Evolutionary conservation across 1,140 invertebrate species (phyloP).

Genomic region (Triops cancriformis): DNA sequence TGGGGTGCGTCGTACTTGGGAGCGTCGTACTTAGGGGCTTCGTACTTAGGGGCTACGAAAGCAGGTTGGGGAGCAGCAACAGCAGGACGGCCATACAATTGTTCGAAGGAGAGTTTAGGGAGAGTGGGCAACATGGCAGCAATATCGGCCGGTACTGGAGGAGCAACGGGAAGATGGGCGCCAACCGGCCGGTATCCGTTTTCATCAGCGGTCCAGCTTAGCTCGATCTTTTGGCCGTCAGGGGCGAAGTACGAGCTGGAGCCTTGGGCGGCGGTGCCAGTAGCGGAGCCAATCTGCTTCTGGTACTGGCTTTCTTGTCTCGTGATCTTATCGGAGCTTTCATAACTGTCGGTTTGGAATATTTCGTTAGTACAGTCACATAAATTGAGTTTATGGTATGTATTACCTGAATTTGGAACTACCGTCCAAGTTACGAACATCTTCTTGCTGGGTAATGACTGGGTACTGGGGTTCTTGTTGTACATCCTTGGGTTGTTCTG

Average conservation of each 20-base stretch:
- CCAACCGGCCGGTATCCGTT: slow-evolving; percentile 34
- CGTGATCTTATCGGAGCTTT: slow-evolving; percentile 56
- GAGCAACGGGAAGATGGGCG: slow-evolving; percentile 32
- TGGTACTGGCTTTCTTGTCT: slow-evolving; percentile 66
- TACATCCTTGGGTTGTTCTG: not conserved
- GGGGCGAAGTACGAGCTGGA: slow-evolving; percentile 28
- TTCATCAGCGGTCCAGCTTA: slow-evolving; percentile 33
- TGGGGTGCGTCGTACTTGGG: no score
- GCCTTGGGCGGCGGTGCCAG: slow-evolving; percentile 36
- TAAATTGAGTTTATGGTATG: not conserved
- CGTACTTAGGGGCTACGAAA: not conserved
- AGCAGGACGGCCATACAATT: not conserved
- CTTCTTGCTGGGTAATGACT: not conserved
- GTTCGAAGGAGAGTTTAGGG: not conserved
- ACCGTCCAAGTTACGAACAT: not conserved
- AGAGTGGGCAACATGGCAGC: slow-evolving; percentile 21
- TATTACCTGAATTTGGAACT: no score
- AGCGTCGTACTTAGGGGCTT: not conserved
- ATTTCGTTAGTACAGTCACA: not conserved
- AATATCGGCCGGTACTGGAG: slow-evolving; percentile 28
- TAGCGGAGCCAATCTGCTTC: slow-evolving; percentile 42
- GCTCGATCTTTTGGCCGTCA: slow-evolving; percentile 30
- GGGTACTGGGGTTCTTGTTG: slow-evolving; percentile 1
- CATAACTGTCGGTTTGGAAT: not conserved
- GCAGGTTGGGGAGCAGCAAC: not conserved